A percentile compares a stretch with the other conserved stretches of the same genome.
phyloP scores from a whole-genome alignment of 2,797 vertebrate species.

The Oceanodroma leucorhoa region DNA sequence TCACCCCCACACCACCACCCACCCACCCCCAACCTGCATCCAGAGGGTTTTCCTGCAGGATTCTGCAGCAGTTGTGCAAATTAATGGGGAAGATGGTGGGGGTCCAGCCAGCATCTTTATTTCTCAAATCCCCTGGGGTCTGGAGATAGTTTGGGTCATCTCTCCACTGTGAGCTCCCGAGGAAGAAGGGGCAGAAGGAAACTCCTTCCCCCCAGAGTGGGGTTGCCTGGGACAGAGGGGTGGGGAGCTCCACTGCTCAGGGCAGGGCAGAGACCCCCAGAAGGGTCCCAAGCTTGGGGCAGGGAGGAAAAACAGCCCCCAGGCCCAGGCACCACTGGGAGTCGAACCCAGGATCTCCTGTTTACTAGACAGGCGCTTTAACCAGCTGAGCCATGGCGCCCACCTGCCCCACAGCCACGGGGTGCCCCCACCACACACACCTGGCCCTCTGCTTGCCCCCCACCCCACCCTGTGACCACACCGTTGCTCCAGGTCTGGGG shows the following conservation, averaged over 20 bases:
- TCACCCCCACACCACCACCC: too few species aligned
- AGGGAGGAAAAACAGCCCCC: background rate
- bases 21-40: background rate
- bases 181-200: background rate
- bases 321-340: background rate
- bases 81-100: background rate
- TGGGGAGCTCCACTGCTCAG: fast-evolving
- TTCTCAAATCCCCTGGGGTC: background rate
- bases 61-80: background rate
- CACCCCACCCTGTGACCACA: fast-evolving
- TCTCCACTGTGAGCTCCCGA: background rate
- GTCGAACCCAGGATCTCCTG: background rate
- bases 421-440: background rate
- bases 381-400: background rate
- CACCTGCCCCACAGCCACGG: background rate
- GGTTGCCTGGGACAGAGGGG: fast-evolving
- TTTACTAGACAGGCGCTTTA: background rate
- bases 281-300: background rate
- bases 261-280: background rate
- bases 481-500: background rate
- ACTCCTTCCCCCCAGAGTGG: background rate
- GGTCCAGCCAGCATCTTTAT: background rate
- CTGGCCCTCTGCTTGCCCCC: background rate
- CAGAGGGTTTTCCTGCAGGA: background rate
- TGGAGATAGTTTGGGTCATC: background rate